A percentile compares a stretch with the other conserved stretches of the same genome.
These are phyloP conservation scores for Mesochorus sp. DNA, from an alignment of 2,888 invertebrate species.

Conservation along the genomic window DNA sequence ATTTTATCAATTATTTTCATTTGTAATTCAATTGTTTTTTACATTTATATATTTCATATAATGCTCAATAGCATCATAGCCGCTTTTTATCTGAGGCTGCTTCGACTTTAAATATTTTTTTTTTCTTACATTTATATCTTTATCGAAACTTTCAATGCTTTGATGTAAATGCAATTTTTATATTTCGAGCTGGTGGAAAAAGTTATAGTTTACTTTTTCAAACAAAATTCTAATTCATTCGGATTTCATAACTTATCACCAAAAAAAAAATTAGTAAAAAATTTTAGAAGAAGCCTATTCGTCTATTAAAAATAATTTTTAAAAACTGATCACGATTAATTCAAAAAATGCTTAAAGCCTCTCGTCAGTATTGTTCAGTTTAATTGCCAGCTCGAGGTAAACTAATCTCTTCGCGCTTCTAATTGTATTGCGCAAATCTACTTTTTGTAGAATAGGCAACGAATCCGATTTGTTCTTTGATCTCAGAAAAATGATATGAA, in stretches of 20 bases:
- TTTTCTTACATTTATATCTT: slow-evolving; percentile 34
- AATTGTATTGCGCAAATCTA: slow-evolving; percentile 9
- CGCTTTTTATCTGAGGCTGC: slow-evolving; percentile 27
- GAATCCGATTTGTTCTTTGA: slow-evolving; percentile 29
- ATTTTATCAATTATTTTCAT: slow-evolving; percentile 40
- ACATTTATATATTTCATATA: slow-evolving; percentile 35
- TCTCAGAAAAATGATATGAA: neutral
- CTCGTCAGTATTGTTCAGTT: no score
- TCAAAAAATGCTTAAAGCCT: no score
- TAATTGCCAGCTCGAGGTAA: slow-evolving; percentile 31
- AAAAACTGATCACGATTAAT: no score
- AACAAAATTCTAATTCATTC: neutral
- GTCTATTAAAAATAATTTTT: neutral
- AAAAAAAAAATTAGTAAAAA: neutral
- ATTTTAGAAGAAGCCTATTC: neutral
- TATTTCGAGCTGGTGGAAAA: slow-evolving; percentile 31
- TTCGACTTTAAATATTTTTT: no score
- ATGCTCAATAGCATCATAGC: neutral
- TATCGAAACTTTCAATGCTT: slow-evolving; percentile 20
- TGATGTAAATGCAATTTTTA: slow-evolving; percentile 6
- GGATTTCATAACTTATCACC: neutral
- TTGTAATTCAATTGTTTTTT: slow-evolving; percentile 35
- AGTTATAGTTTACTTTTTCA: neutral
- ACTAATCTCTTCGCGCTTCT: slow-evolving; percentile 17
- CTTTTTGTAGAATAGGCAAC: slow-evolving; percentile 10